A percentile compares a stretch with the other conserved stretches of the same genome.
These are phyloP conservation scores for Plumapathes pennacea DNA, from an alignment of 92 coral and sea anemone genomes.

Conservation along the genomic window DNA sequence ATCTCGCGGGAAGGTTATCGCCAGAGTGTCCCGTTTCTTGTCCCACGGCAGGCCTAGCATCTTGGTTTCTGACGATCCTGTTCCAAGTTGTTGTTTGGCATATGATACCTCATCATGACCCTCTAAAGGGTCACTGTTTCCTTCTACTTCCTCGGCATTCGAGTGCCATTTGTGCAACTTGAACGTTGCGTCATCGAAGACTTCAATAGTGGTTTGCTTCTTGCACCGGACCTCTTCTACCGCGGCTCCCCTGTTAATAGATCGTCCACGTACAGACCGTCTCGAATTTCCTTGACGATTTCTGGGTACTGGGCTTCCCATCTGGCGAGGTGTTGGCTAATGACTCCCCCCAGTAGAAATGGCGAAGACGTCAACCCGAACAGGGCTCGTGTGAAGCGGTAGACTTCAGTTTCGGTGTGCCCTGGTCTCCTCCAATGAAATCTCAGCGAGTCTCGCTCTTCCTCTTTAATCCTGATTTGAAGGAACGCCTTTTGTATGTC, in stretches of 20 bases:
- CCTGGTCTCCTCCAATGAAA: background rate
- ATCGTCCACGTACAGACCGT: slow-evolving; percentile 9
- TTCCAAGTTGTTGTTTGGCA: slow-evolving; percentile 6
- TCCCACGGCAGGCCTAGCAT: slow-evolving; percentile 1
- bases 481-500: slow-evolving; percentile 6
- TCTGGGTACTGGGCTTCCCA: slow-evolving; percentile 5
- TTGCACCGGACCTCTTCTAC: background rate
- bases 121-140: no score
- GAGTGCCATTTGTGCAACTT: slow-evolving; percentile 38
- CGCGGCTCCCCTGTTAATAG: slow-evolving; percentile 3
- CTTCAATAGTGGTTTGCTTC: slow-evolving; percentile 25
- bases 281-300: background rate
- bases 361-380: background rate
- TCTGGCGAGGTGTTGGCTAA: background rate
- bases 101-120: background rate
- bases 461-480: slow-evolving; percentile 3
- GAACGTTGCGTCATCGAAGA: slow-evolving; percentile 41
- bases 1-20: slow-evolving; percentile 1
- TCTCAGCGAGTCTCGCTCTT: background rate
- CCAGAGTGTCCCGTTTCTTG: slow-evolving; percentile 1
- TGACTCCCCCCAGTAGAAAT: slow-evolving; percentile 1
- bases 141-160: slow-evolving; percentile 36
- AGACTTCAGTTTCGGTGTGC: slow-evolving; percentile 1
- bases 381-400: background rate
- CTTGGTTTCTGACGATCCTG: background rate